A percentile compares a stretch with the other conserved stretches of the same genome.
These are phyloP conservation scores for Clusia tigrina DNA, from an alignment of 2,888 invertebrate species.

Conservation along the genomic window DNA sequence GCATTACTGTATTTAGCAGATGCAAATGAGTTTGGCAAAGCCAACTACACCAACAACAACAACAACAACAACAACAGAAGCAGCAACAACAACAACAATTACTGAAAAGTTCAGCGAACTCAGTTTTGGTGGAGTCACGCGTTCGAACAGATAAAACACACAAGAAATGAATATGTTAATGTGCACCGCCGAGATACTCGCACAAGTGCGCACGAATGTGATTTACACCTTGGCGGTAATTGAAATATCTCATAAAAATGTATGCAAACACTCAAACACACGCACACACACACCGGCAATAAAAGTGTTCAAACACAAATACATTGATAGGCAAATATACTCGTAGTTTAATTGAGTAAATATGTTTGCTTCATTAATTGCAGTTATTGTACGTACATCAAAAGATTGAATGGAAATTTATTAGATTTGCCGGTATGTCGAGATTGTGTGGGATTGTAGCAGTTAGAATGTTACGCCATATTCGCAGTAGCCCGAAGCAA, in stretches of 20 bases:
- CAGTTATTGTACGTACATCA: no score
- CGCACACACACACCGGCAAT: neutral
- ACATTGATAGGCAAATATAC: neutral
- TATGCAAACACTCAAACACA: neutral
- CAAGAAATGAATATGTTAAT: constrained; percentile 10
- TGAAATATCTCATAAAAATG: neutral
- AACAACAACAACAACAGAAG: neutral
- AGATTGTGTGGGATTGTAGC: no score
- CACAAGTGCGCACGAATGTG: constrained; percentile 6
- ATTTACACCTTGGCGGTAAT: neutral
- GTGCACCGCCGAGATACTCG: neutral
- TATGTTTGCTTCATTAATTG: no score
- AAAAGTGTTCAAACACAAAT: neutral
- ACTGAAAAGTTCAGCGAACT: constrained; percentile 6
- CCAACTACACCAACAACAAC: neutral
- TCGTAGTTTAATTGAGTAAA: no score
- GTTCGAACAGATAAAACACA: constrained; percentile 5
- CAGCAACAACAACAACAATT: neutral
- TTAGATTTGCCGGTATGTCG: no score
- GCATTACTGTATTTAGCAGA: neutral
- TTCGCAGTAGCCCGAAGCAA: no score
- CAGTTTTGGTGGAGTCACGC: constrained; percentile 8
- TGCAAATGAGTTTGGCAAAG: constrained; percentile 5
- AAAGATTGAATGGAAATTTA: no score
- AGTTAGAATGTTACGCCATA: no score